A percentile compares a stretch with the other conserved stretches of the same genome.
These are phyloP conservation scores for Kudoa iwatai DNA, from an alignment of 30 jellyfish, hydroid and myxozoan species.

Conservation along the genomic window DNA sequence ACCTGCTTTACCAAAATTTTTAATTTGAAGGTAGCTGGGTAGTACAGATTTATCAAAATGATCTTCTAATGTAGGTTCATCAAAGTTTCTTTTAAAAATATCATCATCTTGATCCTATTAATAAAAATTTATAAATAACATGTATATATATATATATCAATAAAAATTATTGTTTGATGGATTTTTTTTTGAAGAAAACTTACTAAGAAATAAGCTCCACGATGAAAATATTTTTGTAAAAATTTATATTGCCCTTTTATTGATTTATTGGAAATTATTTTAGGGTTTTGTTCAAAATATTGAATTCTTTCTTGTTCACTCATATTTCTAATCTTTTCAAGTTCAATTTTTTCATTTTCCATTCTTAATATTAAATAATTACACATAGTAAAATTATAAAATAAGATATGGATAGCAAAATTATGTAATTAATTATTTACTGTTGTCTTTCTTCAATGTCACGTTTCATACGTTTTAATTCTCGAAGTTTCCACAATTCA, in stretches of 20 bases:
- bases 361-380: conserved; percentile 6
- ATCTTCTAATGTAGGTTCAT: conserved; percentile 74
- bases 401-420: neutral
- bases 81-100: conserved; percentile 11
- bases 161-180: too few relatives aligned
- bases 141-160: neutral
- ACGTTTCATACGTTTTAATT: conserved; percentile 37
- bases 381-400: neutral
- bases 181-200: too few relatives aligned
- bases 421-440: conserved; percentile 3
- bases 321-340: conserved; percentile 25
- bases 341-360: conserved; percentile 23
- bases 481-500: conserved; percentile 88
- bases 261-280: conserved; percentile 29
- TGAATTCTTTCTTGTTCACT: conserved; percentile 64
- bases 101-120: conserved; percentile 35
- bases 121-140: neutral
- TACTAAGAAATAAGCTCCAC: conserved; percentile 85
- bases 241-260: conserved; percentile 61
- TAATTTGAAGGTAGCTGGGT: conserved; percentile 85
- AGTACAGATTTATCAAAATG: conserved; percentile 74
- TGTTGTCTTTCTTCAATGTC: conserved; percentile 45
- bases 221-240: conserved; percentile 68
- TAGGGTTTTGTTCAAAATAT: conserved; percentile 29
- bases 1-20: conserved; percentile 87